phyloP scores from a whole-genome alignment of 2,113 vertebrate genomes.

The Corydoras sp. region DNA sequence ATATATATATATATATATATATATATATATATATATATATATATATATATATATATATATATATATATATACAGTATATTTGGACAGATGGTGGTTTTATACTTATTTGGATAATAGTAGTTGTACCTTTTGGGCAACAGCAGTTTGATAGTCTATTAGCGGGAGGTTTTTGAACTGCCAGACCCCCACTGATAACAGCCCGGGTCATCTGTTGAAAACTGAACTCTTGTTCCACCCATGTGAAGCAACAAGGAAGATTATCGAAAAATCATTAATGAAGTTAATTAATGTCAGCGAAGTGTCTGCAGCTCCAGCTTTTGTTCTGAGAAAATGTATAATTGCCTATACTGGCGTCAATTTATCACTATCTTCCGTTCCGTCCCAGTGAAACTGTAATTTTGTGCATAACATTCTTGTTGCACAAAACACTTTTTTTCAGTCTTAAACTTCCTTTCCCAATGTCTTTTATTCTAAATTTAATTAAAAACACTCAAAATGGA shows the following conservation, averaged over 20 bases:
- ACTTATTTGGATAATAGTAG: conserved; percentile 5
- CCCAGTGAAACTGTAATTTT: background rate
- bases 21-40: no score
- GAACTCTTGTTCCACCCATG: conserved; percentile 16
- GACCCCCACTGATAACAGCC: conserved; percentile 54
- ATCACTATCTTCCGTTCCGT: background rate
- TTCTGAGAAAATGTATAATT: background rate
- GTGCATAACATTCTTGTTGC: background rate
- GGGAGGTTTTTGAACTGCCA: conserved; percentile 45
- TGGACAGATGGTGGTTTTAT: conserved; percentile 20
- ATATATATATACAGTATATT: background rate
- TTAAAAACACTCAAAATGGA: no score
- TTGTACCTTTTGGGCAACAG: conserved; percentile 54
- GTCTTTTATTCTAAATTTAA: no score
- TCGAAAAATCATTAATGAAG: conserved; percentile 25
- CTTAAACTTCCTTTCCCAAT: no score
- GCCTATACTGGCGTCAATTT: background rate
- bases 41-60: no score
- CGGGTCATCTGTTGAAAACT: conserved; percentile 43
- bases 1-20: no score
- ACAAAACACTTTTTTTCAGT: background rate
- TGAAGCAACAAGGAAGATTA: conserved; percentile 1
- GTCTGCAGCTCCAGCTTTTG: background rate
- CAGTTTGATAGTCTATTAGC: conserved; percentile 66
- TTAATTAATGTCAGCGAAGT: conserved; percentile 21